phyloP scores from a whole-genome alignment of 2,888 invertebrate genomes.

The Nephrotoma flavescens region DNA sequence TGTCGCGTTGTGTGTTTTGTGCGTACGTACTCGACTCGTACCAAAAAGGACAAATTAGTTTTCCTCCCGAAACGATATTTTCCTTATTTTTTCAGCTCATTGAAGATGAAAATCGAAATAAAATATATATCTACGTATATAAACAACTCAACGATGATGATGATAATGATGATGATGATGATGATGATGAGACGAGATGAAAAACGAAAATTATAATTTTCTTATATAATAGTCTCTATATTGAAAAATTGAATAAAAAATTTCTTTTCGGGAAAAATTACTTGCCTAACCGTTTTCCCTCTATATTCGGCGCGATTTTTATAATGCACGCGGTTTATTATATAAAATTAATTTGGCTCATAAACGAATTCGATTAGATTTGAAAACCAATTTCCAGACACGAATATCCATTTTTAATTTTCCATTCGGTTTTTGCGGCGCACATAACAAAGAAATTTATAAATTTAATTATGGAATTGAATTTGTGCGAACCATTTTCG shows the following conservation, averaged over 20 bases:
- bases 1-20: neutral
- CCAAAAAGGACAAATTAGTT: neutral
- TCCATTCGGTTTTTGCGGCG: neutral
- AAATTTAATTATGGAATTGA: neutral
- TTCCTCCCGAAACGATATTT: neutral
- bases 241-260: neutral
- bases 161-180: neutral
- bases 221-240: neutral
- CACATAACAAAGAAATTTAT: neutral
- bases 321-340: neutral
- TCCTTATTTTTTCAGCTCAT: neutral
- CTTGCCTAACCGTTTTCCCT: neutral
- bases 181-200: neutral
- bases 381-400: neutral
- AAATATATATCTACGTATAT: neutral
- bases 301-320: neutral
- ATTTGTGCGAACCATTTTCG: neutral
- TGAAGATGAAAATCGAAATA: slow-evolving; percentile 1
- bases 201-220: neutral
- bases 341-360: neutral
- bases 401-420: neutral
- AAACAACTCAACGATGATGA: neutral
- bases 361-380: neutral
- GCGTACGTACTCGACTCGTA: neutral
- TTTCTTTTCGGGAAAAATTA: neutral